Evolutionary conservation across 1,140 invertebrate genomes (phyloP), one percentile per base, ranked within the genome.

Genomic region (Parasteatoda tepidariorum): DNA sequence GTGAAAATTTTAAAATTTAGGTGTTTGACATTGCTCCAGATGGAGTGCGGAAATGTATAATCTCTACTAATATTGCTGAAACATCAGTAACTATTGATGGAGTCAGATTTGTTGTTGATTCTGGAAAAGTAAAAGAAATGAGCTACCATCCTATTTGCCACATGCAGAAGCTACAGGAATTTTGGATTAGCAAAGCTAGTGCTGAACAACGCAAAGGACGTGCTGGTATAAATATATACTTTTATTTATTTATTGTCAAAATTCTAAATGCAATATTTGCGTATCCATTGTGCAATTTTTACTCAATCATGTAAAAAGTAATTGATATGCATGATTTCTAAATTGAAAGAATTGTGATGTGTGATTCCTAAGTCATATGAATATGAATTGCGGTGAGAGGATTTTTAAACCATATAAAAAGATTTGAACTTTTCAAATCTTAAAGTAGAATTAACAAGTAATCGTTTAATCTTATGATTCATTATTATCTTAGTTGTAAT

Each of bases 61-160:
- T 99, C 2, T 97, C 97, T 0, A 99, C 98, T n/a, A 99, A 99
- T 88, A 99, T 99, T 79, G 98, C 98, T 0, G 98, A 99, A 91
- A 99, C 98, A 0, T 99, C 97, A 5, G 94, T 99, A 4, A 99
- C 98, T 0, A 99, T 99, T 82, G 98, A 99, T 90, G 98, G 98
- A 4, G 95, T 99, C 83, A 90, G 98, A 87, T 99, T 99, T 91
- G 98, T 99, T 2, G 92, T 97, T 6, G 98, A 99, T 90, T 98
- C 97, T 15, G 96, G 96, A 30, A 97, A 97, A 92, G 96, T 98
- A 0, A 99, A 99, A 90, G 95, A 98, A 90, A 98, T 98, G 96
- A 96, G 93, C 88, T 98, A 96, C 88, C 96, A 98, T 89, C 92
- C 95, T 0, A 92, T 91, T 3, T 95, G 93, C 85, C 97, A 94